Evolutionary conservation across 2,888 invertebrate genomes (phyloP).

Genomic region (Glaucopsyche alexis): DNA sequence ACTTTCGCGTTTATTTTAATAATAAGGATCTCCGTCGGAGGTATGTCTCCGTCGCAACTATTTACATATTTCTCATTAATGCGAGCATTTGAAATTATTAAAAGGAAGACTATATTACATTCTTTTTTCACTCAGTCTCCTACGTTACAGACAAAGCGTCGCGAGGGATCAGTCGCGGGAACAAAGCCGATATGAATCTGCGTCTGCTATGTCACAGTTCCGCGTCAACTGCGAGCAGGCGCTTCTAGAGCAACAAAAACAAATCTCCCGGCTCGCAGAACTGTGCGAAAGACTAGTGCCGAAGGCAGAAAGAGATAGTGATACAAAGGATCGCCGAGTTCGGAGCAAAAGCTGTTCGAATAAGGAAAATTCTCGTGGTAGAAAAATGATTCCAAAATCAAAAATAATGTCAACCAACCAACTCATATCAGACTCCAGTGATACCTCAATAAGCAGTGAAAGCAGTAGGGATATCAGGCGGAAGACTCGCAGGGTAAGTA

Average conservation of each 20-base stretch:
- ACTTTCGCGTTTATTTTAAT: no score
- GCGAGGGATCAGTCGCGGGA: slow-evolving; percentile 34
- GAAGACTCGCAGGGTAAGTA: neutral
- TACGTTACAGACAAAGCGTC: slow-evolving; percentile 35
- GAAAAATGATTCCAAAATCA: neutral
- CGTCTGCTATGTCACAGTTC: slow-evolving; percentile 55
- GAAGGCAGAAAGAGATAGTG: neutral
- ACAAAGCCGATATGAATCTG: slow-evolving; percentile 40
- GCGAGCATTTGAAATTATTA: no score
- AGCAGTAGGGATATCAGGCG: neutral
- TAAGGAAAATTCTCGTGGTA: neutral
- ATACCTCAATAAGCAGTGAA: neutral
- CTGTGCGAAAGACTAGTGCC: slow-evolving; percentile 58
- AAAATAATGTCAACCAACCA: neutral
- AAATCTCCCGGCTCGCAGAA: slow-evolving; percentile 57
- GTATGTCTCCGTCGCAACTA: no score
- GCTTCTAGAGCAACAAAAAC: slow-evolving; percentile 57
- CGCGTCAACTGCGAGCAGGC: slow-evolving; percentile 56
- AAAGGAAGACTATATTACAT: no score
- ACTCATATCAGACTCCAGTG: neutral
- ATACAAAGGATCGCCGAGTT: neutral
- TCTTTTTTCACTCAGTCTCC: neutral
- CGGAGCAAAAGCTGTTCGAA: slow-evolving; percentile 6
- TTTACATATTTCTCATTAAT: no score
- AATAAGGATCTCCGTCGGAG: no score